Percentiles rank a stretch among this genome's conserved stretches.
These are phyloP conservation scores for Salpingus planirostris DNA, from an alignment of 2,888 invertebrate genomes.

Conservation along the genomic window DNA sequence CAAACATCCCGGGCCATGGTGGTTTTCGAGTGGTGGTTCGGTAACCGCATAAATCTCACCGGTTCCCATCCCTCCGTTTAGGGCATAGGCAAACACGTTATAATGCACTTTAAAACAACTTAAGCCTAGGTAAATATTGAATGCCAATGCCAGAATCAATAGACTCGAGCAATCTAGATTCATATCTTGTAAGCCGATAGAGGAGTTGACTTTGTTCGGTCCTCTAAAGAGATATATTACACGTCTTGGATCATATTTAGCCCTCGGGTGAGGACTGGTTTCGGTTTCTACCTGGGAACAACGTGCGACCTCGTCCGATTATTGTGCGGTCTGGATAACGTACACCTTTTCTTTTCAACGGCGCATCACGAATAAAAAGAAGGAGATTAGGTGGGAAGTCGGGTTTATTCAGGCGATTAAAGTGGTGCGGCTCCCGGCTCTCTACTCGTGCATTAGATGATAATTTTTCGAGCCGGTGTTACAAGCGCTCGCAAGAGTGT, in stretches of 20 bases:
- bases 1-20: constrained; percentile 12
- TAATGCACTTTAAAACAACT: constrained; percentile 31
- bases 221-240: constrained; percentile 27
- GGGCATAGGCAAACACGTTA: constrained; percentile 29
- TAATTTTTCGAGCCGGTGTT: too few relatives aligned
- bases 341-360: too few relatives aligned
- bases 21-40: constrained; percentile 1
- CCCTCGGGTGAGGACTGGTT: constrained; percentile 13
- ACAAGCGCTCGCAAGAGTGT: too few relatives aligned
- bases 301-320: too few relatives aligned
- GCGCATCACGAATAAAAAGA: too few relatives aligned
- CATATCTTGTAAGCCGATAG: constrained; percentile 29
- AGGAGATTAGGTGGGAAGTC: too few relatives aligned
- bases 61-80: constrained; percentile 4
- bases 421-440: too few relatives aligned
- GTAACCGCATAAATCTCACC: too few relatives aligned
- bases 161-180: constrained; percentile 31
- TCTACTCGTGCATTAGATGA: too few relatives aligned
- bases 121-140: constrained; percentile 32
- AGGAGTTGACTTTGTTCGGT: constrained; percentile 25
- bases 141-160: constrained; percentile 33
- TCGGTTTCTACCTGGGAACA: too few relatives aligned
- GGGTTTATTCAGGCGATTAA: too few relatives aligned
- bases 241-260: constrained; percentile 17
- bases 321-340: too few relatives aligned